Evolutionary conservation across 2,797 vertebrate species (phyloP), one percentile per base, ranked within the genome.

Genomic region (Macrochelys suwanniensis): DNA sequence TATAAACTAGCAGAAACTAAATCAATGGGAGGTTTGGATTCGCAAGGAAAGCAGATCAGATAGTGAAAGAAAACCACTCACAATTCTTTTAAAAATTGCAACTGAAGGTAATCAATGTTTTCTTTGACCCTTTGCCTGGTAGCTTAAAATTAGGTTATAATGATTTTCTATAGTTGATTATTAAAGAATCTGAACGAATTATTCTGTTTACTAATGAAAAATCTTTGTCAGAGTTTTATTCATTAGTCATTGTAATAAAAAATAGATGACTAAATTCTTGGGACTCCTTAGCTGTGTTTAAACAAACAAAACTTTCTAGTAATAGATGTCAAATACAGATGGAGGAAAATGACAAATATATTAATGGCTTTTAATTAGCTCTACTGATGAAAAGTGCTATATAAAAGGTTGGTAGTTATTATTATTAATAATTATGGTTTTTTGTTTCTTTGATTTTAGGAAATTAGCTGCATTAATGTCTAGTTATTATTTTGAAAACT

Each of bases 371-470:
- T 93, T 93, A 94, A 84, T 94, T 83, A 68, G 74, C 89, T 76
- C 91, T 90, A 54, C 82, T 81, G 91, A 94, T 93, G 93, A 96
- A 96, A 95, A 89, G 82, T 65, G 82, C 80, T 77, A 19, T 49
- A n/a, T 90, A 56, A 78, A 87, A 95, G 2, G 11, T 13, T 80
- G 45, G 50, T 54, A 84, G 37, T 47, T 33, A 78, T 65, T 83
- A 80, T 87, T 96, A 82, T 56, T 96, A 80, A 85, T 84, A 82
- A 93, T 56, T 56, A 19, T n/a, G 21, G 17, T 11, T 68, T 45
- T 7, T 82, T 54, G 31, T 21, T 88, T 91, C 92, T 79, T 82
- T 93, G 92, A 71, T 89, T 95, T 76, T 53, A 31, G 25, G 37
- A 80, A 88, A 59, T 87, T 93, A 84, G 23, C 25, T 2, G 0